Conservation (phyloP, 2,113 vertebrate genomes). For the Willisornis vidua region DNA sequence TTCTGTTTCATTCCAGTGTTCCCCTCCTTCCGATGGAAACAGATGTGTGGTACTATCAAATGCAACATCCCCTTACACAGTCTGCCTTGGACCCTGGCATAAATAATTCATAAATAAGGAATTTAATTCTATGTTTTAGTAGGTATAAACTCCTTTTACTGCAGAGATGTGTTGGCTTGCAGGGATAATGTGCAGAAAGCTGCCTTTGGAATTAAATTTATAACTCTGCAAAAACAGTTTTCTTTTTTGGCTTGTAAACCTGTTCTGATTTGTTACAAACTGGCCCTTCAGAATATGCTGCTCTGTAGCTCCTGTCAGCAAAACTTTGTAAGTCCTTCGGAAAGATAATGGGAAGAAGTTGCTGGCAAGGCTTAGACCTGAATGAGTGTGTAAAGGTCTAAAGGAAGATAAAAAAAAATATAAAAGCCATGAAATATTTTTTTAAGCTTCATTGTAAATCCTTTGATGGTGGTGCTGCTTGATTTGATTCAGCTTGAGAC, state of each 20-base stretch:
- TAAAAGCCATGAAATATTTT: not conserved
- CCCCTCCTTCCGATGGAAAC: not conserved
- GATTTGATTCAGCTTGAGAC: not conserved
- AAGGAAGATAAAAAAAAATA: not conserved
- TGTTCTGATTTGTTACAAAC: not conserved
- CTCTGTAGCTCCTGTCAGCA: not conserved
- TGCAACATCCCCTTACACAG: not conserved
- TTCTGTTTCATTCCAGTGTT: not conserved
- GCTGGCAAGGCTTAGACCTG: not conserved
- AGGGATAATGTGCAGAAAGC: not conserved
- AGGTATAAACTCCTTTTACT: not conserved
- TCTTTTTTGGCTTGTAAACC: not conserved
- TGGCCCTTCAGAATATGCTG: not conserved
- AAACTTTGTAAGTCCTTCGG: not conserved
- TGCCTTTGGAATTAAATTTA: not conserved
- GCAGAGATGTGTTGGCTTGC: not conserved
- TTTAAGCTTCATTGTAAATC: not conserved
- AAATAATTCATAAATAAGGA: not conserved
- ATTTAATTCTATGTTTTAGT: not conserved
- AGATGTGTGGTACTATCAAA: not conserved
- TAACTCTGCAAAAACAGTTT: not conserved
- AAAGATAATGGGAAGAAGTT: not conserved
- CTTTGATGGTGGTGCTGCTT: not conserved
- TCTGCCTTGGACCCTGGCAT: not conserved
- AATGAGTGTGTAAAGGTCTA: not conserved